A percentile compares a stretch with the other conserved stretches of the same genome.
Conservation (phyloP, 2,113 vertebrate genomes). For the Labrus mixtus region DNA sequence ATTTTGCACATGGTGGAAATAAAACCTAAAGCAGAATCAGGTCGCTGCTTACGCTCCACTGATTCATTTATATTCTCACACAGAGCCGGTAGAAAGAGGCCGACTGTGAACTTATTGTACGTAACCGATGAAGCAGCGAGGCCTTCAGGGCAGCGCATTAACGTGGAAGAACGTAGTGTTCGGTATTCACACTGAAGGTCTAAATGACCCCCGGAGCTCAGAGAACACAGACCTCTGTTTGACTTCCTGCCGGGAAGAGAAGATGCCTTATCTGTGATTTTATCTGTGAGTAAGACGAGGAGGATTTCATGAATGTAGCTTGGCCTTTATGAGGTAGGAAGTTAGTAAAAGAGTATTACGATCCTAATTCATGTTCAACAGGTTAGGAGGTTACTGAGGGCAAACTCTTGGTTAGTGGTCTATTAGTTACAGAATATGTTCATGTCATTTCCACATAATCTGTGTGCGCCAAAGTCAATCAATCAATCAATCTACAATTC, state of each 20-base stretch:
- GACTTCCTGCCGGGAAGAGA: neutral
- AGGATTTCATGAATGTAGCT: neutral
- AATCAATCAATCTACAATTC: no score
- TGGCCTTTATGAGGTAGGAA: no score
- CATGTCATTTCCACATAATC: no score
- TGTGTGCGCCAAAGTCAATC: no score
- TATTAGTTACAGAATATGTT: no score
- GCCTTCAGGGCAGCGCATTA: neutral
- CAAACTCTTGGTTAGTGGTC: no score
- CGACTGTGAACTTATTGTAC: constrained; percentile 8
- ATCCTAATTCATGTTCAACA: no score
- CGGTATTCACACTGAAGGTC: neutral
- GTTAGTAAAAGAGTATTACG: no score
- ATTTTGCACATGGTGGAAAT: neutral
- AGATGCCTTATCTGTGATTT: neutral
- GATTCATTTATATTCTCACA: neutral
- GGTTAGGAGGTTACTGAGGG: no score
- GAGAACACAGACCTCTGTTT: no score
- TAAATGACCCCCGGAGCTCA: no score
- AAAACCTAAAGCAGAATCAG: neutral
- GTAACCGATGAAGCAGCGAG: constrained; percentile 5
- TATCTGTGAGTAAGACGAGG: neutral
- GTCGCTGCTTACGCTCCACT: neutral
- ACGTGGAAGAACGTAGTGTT: neutral
- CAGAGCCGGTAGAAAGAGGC: neutral